Evolutionary conservation across 2,113 vertebrate species (phyloP), one percentile per base, ranked within the genome.

Genomic region (Passer domesticus): DNA sequence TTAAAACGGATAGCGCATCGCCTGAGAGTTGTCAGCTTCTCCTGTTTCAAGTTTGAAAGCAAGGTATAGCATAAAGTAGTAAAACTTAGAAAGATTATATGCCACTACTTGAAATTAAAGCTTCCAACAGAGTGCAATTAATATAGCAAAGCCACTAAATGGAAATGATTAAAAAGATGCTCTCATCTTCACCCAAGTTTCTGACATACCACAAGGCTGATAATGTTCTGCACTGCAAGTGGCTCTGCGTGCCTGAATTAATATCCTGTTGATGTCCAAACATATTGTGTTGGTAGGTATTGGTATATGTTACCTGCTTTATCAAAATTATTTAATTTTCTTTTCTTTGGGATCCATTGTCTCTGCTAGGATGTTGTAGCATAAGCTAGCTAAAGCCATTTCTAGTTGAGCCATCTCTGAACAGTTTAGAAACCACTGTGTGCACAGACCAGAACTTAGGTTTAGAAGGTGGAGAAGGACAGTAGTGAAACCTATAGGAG

Each of bases 241-340:
- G 22, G 23, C 43, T 90, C 39, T 60, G 11, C 30, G 30, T 22
- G 58, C 35, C 44, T 63, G 19, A 63, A 63, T 79, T 50, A 67
- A 44, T 83, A 77, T 44, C 25, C 15, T 83, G 0, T 47, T 73
- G 58, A 52, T 91, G 55, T 16, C 33, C 4, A 19, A 86, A 5
- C 10, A 1, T 77, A 35, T 77, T 1, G 0, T 59, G 31, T 50
- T 30, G 31, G 30, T 66, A 43, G 37, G 2, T 37, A 30, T 16
- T 50, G 30, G 23, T 56, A 8, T 8, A 17, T 86, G 31, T 59
- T 24, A 81, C 15, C 35, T 64, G 39, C 23, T 67, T 18, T 68
- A 23, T 47, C 49, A 81, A 52, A 76, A 50, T 37, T 19, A 3
- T 41, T 82, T 41, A 0, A 0, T 39, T 73, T 63, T 72, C 43